A percentile compares a stretch with the other conserved stretches of the same genome.
Evolutionary conservation across 2,888 invertebrate genomes (phyloP).

Genomic region (Lycaena phlaeas): DNA sequence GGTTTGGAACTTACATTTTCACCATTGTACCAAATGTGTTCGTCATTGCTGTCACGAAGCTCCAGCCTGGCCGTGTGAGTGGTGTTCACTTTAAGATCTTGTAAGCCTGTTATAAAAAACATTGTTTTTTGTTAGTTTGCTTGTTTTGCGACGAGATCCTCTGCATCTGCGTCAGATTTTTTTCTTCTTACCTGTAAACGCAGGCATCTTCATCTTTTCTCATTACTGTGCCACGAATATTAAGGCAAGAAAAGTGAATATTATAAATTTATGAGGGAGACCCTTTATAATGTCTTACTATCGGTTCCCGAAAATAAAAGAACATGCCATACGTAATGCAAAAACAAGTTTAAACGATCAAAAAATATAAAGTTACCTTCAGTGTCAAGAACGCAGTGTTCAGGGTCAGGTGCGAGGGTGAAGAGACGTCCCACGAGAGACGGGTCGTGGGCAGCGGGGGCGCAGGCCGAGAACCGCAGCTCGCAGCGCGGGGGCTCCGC

Average conservation of each 20-base stretch:
- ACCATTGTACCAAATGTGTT: slow-evolving; percentile 78
- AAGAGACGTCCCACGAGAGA: slow-evolving; percentile 57
- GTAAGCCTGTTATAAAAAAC: slow-evolving; percentile 45
- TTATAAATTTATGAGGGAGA: too few species aligned
- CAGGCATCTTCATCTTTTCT: too few species aligned
- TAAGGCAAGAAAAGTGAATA: too few species aligned
- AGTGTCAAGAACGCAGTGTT: slow-evolving; percentile 70
- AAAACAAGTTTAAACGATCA: too few species aligned
- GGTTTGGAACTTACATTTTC: slow-evolving; percentile 63
- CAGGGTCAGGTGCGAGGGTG: slow-evolving; percentile 76
- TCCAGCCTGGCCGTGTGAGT: slow-evolving; percentile 74
- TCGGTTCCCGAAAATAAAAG: too few species aligned
- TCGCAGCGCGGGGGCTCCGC: slow-evolving; percentile 36
- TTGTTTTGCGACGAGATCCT: too few species aligned
- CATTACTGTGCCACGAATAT: not conserved
- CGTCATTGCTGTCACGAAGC: slow-evolving; percentile 75
- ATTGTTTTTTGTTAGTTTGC: too few species aligned
- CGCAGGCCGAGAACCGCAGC: slow-evolving; percentile 45
- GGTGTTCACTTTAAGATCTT: slow-evolving; percentile 75
- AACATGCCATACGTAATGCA: too few species aligned
- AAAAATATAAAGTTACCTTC: too few species aligned
- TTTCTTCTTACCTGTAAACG: too few species aligned
- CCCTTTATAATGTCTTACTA: too few species aligned
- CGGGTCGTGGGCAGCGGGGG: slow-evolving; percentile 37
- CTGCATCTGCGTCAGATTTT: too few species aligned